Percentiles rank a stretch among this genome's conserved stretches.
These are phyloP conservation scores for Phocoena phocoena DNA, from an alignment of 2,113 vertebrate species.

Conservation along the genomic window DNA sequence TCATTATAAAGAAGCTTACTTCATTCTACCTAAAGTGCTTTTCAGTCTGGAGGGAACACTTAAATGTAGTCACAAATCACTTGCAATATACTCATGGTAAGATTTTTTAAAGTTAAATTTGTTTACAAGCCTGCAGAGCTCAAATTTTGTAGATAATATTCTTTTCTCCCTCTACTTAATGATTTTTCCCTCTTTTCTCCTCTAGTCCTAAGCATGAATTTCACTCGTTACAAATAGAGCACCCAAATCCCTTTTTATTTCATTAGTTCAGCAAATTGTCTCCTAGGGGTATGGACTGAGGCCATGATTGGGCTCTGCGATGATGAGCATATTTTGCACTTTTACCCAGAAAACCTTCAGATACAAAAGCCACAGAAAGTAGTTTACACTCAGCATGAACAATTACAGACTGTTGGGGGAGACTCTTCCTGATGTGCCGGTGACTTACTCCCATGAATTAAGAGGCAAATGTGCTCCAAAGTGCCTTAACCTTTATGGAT, in stretches of 20 bases:
- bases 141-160: conserved; percentile 68
- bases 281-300: not conserved
- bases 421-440: not conserved
- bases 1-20: conserved; percentile 76
- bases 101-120: conserved; percentile 76
- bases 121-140: conserved; percentile 64
- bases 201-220: not conserved
- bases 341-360: conserved; percentile 48
- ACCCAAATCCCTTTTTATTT: not conserved
- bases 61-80: conserved; percentile 83
- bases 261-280: conserved; percentile 38
- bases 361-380: not conserved
- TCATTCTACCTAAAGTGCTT: conserved; percentile 82
- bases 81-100: conserved; percentile 69
- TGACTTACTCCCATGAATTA: conserved; percentile 63
- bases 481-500: conserved; percentile 74
- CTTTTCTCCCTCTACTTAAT: conserved; percentile 27
- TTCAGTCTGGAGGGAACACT: conserved; percentile 81
- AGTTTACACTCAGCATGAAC: conserved; percentile 50
- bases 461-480: conserved; percentile 51
- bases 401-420: conserved; percentile 4
- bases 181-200: conserved; percentile 16
- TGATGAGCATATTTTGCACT: conserved; percentile 34
- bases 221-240: conserved; percentile 27
- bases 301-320: not conserved